These are phyloP conservation scores for Eciton burchellii DNA, from an alignment of 1,140 invertebrate species.

Conservation along the genomic window DNA sequence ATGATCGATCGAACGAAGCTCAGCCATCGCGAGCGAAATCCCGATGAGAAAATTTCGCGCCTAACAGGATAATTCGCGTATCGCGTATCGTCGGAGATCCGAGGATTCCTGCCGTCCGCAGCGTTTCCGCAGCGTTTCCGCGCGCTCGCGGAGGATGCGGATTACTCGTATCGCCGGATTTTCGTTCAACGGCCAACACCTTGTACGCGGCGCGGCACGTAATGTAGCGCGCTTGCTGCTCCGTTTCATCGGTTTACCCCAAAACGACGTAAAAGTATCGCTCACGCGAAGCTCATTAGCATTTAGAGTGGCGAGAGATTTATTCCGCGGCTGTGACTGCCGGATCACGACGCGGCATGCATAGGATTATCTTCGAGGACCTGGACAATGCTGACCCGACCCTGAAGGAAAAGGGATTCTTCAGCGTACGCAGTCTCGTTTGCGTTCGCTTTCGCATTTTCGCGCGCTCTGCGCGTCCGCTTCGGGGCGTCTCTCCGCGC, in stretches of 20 bases:
- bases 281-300: constrained; percentile 76
- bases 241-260: constrained; percentile 65
- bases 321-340: constrained; percentile 74
- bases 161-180: constrained; percentile 34
- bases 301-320: constrained; percentile 80
- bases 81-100: neutral
- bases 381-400: constrained; percentile 74
- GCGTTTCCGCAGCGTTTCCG: constrained; percentile 2
- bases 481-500: constrained; percentile 31
- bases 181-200: neutral
- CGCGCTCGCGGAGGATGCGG: neutral
- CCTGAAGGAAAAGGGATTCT: constrained; percentile 69
- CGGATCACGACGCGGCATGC: constrained; percentile 77
- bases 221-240: constrained; percentile 46
- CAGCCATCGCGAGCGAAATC: neutral
- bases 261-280: constrained; percentile 73
- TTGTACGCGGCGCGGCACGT: constrained; percentile 5
- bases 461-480: constrained; percentile 35
- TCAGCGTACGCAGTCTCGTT: constrained; percentile 13
- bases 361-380: constrained; percentile 77
- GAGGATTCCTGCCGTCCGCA: neutral
- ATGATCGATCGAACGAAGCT: neutral
- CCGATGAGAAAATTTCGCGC: too few relatives aligned
- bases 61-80: neutral
- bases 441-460: neutral